Base-by-base conservation (phyloP, 2,113 vertebrate genomes). In the Callospermophilus lateralis region DNA sequence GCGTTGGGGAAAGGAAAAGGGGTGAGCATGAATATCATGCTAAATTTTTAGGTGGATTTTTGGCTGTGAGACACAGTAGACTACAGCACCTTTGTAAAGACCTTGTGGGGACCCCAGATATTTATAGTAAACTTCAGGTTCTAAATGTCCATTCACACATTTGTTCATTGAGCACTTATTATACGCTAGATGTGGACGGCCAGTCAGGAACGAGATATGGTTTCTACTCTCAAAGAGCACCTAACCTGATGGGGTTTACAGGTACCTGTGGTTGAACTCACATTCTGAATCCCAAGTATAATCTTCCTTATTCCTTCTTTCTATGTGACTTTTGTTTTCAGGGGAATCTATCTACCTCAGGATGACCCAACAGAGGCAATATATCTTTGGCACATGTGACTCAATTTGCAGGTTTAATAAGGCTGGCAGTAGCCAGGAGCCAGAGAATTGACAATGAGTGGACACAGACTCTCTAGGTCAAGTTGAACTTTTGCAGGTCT, bases 391-490 rank as follows among this genome's bases (percentile, higher is more conserved):
- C 26, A 22, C 37, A 32, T 8, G 51, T 9, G 58, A 89, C 13
- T 93, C 37, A 15, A 15, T 51, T 84, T 84, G 34, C 77, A 63
- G 8, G 39, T 19, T 61, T 34, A 74, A 0, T 34, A 51, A 61
- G 16, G 58, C 15, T 48, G 37, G 24, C 37, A 39, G 24, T 26
- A 72, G 79, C 84, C 8, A 55, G 73, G 22, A 77, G 58, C 80
- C 30, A 67, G 9, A 93, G 63, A 48, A 83, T 32, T 79, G 32
- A 70, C 39, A 87, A 92, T 61, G 39, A 83, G 74, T 32, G 45
- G 74, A 90, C 45, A 30, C 39, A 30, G 39, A 93, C 48, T 91
- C 84, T 89, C 86, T 74, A 84, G 89, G 61, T 79, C 42, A 65
- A 61, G 73, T 45, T n/a, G 67, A 93, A 84, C 65, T 87, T 90